phyloP scores from a whole-genome alignment of 1,140 invertebrate species.

The Calliphora vicina region DNA sequence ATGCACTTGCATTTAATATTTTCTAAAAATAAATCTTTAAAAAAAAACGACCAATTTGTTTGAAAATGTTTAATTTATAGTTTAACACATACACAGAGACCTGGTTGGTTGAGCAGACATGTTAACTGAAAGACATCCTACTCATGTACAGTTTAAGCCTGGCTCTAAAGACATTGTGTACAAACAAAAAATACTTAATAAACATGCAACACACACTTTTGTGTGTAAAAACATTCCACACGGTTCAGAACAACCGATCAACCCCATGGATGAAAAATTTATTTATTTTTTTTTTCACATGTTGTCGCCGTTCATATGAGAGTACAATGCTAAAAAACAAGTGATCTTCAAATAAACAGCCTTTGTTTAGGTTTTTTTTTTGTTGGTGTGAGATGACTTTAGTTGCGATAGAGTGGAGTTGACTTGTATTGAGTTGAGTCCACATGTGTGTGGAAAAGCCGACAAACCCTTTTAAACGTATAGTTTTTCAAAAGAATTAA shows the following conservation, averaged over 20 bases:
- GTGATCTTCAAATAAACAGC: background rate
- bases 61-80: no score
- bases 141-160: background rate
- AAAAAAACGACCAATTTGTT: background rate
- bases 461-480: background rate
- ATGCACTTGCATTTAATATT: background rate
- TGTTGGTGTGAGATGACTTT: no score
- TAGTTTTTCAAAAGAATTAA: background rate
- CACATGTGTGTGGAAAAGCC: background rate
- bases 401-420: background rate
- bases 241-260: no score
- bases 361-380: no score
- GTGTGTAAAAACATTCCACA: no score
- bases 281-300: no score
- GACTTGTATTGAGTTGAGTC: background rate
- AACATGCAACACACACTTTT: background rate
- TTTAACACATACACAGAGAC: no score
- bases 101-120: no score
- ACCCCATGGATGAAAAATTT: no score
- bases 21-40: background rate
- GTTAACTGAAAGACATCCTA: background rate
- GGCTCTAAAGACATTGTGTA: background rate
- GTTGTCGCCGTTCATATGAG: background rate
- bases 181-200: background rate
- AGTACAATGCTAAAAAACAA: background rate